Base-by-base conservation (phyloP, 2,797 vertebrate genomes). In the Hafferia zeledoni region DNA sequence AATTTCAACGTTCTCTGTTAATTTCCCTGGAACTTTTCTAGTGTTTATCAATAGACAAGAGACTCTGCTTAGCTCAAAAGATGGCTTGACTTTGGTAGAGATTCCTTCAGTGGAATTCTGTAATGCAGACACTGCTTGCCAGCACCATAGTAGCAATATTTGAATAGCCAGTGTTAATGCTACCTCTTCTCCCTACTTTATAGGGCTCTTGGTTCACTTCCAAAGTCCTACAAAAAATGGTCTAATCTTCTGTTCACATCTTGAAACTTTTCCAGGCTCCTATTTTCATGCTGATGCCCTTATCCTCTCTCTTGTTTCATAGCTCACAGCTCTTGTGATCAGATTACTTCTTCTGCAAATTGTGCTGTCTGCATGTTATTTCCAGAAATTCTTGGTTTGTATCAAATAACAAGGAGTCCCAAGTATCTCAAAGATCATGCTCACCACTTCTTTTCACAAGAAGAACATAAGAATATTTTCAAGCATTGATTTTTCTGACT, bases 321-420 rank as follows among this genome's bases (percentile, higher is more conserved):
- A 57, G 65, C 80, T 88, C 47, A 55, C 69, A 82, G 55, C 56
- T 80, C 60, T 60, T 83, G 69, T 31, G 87, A 89, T 95, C 78
- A 69, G 46, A 80, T 87, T 89, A 68, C 41, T 0, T 84, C 60
- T 86, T 80, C 71, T 68, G 56, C 71, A 95, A 47, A 83, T 69
- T 68, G 81, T 47, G 41, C 18, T 57, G 37, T 31, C 31, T 77
- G 43, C 57, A 23, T 57, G 44, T 68, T 85, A 57, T 63, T 80
- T 83, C n/a, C 75, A 92, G 57, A 64, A 77, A 44, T 78, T 92
- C 65, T 64, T 68, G 35, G 44, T 80, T 93, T 87, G n/a, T 85
- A 61, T 93, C 71, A 70, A 71, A 57, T 82, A 64, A 80, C 41
- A 41, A 17, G 63, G 30, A 69, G 14, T 52, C 60, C 11, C 19